Base-by-base conservation (phyloP, 2,113 vertebrate species). In the Anhinga anhinga region DNA sequence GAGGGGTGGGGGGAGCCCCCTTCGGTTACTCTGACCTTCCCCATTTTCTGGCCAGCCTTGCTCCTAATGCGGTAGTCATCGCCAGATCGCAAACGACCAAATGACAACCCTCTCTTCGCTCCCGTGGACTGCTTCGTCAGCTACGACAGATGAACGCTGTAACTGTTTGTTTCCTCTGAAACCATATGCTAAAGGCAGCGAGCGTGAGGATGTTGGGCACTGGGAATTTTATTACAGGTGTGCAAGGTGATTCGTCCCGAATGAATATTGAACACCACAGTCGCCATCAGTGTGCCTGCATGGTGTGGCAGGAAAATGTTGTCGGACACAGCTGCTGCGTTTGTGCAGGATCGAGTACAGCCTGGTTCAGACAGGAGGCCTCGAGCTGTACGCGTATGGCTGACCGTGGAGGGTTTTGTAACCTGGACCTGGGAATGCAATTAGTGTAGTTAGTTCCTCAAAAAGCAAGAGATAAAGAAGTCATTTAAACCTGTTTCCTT, bases 231-330 rank as follows among this genome's bases (percentile, higher is more conserved):
- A 42, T 93, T 82, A 30, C 27, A 49, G 62, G 30, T 3, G 0
- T 72, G 70, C 34, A 19, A 40, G 78, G 12, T 72, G 81, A 62
- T 90, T 90, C 78, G 58, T 95, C 73, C 61, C 49, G 27, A 49
- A 26, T 87, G 78, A 72, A 65, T 91, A 47, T 7, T 44, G 90
- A 91, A 36, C 53, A 23, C 30, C 66, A 3, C 27, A 16, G 71
- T 52, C 0, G 0, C 81, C 65, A 23, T 67, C 65, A 13, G 1
- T 15, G 42, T 71, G 89, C 73, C 52, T 67, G 44, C 0, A 0
- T 58, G 53, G 30, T 30, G 61, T 69, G 89, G 65, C 56, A 29
- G 12, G 74, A 42, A 82, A 69, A 40, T 6, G 1, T 7, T 63
- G 61, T 66, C 52, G 8, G 44, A 67, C 82, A 47, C 59, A 23